Evolutionary conservation across 2,797 vertebrate genomes (phyloP).

Genomic region (Myoxocephalus aenaeus): DNA sequence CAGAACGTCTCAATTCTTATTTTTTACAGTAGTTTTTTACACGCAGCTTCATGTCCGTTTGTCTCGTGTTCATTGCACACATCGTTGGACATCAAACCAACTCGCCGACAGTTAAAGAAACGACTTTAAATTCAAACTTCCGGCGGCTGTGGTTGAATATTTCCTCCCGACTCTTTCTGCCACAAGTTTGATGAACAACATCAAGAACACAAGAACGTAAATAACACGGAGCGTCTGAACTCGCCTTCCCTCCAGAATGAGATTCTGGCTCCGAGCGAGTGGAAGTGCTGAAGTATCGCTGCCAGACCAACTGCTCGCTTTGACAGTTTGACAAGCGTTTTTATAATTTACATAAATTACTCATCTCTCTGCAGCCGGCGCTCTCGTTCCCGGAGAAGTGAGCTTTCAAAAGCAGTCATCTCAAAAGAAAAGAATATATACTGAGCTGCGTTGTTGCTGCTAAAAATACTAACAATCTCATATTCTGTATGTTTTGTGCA

Average conservation of each 20-base stretch:
- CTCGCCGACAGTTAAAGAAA: no score
- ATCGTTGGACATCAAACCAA: no score
- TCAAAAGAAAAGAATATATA: background rate
- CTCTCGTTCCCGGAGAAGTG: background rate
- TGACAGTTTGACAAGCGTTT: slow-evolving; percentile 10
- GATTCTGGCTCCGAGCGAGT: background rate
- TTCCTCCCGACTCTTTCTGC: background rate
- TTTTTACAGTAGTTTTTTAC: no score
- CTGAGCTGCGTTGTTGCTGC: background rate
- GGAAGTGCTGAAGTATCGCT: background rate
- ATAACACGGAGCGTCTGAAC: background rate
- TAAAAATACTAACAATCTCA: background rate
- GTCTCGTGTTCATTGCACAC: no score
- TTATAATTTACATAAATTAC: background rate
- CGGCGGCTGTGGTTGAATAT: no score
- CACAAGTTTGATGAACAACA: background rate
- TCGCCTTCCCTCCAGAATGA: background rate
- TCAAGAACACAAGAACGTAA: background rate
- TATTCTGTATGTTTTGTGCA: background rate
- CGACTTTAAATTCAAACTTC: no score
- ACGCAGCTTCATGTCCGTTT: no score
- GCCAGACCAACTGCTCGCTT: background rate
- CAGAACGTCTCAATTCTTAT: no score
- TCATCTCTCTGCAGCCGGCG: background rate
- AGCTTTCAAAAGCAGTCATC: background rate